These are phyloP conservation scores for Zophobas morio DNA, from an alignment of 1,140 invertebrate genomes.

Conservation along the genomic window DNA sequence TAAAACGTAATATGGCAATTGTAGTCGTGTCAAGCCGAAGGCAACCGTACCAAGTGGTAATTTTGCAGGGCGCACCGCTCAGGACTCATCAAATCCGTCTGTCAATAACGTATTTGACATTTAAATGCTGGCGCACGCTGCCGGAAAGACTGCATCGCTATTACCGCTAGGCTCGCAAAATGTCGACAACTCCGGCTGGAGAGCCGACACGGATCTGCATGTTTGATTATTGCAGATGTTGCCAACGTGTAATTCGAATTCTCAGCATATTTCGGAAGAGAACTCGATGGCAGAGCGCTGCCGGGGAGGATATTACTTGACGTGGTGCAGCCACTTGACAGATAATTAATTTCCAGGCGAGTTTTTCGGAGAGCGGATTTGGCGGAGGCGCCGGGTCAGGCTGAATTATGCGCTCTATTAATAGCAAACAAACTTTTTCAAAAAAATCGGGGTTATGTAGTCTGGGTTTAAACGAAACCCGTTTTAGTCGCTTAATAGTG, in stretches of 20 bases:
- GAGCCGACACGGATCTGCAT: constrained; percentile 23
- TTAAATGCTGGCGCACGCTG: constrained; percentile 43
- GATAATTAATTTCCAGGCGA: constrained; percentile 15
- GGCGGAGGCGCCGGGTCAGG: no score
- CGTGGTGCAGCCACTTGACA: constrained; percentile 5
- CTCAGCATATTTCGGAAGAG: constrained; percentile 31
- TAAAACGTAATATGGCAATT: constrained; percentile 34
- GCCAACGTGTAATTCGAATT: constrained; percentile 36
- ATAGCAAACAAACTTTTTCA: no score
- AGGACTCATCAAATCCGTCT: constrained; percentile 40
- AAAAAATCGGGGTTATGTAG: no score
- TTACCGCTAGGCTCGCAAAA: constrained; percentile 24
- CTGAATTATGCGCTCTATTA: no score
- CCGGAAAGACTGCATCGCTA: constrained; percentile 37
- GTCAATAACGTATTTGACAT: constrained; percentile 46
- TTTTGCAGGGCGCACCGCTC: constrained; percentile 11
- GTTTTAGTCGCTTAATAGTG: no score
- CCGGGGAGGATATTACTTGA: neutral
- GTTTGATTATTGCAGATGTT: constrained; percentile 40
- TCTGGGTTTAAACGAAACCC: no score
- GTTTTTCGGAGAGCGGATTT: neutral
- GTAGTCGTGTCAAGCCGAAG: constrained; percentile 31
- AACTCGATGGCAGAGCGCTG: constrained; percentile 18
- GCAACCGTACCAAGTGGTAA: constrained; percentile 27
- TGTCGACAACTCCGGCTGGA: constrained; percentile 15